phyloP scores from a whole-genome alignment of 2,888 invertebrate genomes.

The Epirrita christyi region DNA sequence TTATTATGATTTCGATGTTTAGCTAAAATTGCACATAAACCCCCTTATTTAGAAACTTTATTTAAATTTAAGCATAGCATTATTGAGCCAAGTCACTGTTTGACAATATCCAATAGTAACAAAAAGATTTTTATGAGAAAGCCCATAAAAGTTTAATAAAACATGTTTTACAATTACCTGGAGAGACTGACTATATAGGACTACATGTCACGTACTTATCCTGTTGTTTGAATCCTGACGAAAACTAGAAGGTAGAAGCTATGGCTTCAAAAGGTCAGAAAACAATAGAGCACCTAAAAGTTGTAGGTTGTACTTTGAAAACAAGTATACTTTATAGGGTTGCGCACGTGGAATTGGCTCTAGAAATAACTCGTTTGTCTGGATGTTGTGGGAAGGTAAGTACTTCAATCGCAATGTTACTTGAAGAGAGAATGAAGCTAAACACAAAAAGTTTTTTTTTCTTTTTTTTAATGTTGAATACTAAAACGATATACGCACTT shows the following conservation, averaged over 20 bases:
- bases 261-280: constrained; percentile 12
- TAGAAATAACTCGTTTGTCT: constrained; percentile 12
- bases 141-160: background rate
- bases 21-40: too few species aligned
- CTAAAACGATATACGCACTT: too few species aligned
- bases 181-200: too few species aligned
- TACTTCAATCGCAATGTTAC: background rate
- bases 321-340: constrained; percentile 15
- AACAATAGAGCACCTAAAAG: constrained; percentile 14
- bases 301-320: constrained; percentile 9
- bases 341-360: constrained; percentile 12
- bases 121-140: too few species aligned
- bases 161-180: background rate
- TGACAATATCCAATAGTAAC: too few species aligned
- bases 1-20: too few species aligned
- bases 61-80: too few species aligned
- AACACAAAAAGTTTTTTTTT: too few species aligned
- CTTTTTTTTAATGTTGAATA: too few species aligned
- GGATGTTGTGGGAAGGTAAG: background rate
- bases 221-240: constrained; percentile 9
- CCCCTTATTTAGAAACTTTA: too few species aligned
- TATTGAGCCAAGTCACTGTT: too few species aligned
- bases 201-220: constrained; percentile 1
- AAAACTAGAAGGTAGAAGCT: constrained; percentile 10
- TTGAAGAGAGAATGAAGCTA: background rate